Base-by-base conservation (phyloP, 2,113 vertebrate species). In the Smithornis capensis region DNA sequence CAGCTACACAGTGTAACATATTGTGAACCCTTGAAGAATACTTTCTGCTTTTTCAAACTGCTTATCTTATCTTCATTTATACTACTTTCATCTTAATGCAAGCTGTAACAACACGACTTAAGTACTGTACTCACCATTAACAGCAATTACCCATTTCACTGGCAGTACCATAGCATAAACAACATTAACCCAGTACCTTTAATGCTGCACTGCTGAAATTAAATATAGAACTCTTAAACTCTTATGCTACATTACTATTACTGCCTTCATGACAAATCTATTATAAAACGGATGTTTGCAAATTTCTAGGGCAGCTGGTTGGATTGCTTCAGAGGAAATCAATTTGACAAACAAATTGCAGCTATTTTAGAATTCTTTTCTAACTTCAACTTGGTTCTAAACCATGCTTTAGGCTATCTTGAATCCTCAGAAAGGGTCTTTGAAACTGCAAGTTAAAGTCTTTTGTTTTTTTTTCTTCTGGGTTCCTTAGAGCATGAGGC, bases 341-440 rank as follows among this genome's bases (percentile, higher is more conserved):
- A 27, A 89, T 90, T 80, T 90, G 79, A 38, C 75, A 90, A 94
- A 82, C 90, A 94, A 96, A 90, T 83, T 82, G 62, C 62, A 80
- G 40, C 53, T 49, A 73, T 83, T 95, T 95, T 52, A 74, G 59
- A 92, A 63, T 53, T 35, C 67, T 28, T 45, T 45, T 78, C 63
- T 82, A 64, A 77, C 64, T 76, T 90, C 68, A 29, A 0, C 10
- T 69, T 38, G 21, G 55, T 90, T 80, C 78, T 86, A 42, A 80
- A 73, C 56, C 50, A 17, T 27, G 49, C 82, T 88, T 65, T 24
- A 28, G 79, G 88, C 65, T 60, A 60, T 75, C 92, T 47, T 44
- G 49, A 38, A 37, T 42, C 59, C 60, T 92, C 19, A 6, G 6
- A 70, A 38, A 45, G 14, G 35, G 45, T 53, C 85, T 79, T 65